Base-by-base conservation (phyloP, 2,888 invertebrate species). In the Xylophagus ater region DNA sequence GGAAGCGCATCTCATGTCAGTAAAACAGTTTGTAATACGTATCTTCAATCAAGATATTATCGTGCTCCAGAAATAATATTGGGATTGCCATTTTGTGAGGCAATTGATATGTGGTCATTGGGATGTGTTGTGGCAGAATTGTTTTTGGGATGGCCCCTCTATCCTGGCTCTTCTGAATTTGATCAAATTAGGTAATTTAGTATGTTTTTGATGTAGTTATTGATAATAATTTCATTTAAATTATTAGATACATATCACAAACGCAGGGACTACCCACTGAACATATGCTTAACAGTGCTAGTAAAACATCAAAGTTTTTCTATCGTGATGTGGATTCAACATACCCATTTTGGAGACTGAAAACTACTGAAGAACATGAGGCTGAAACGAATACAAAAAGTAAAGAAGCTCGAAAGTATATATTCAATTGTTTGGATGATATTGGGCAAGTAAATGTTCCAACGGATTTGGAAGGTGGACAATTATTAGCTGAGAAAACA, bases 21-120 rank as follows among this genome's bases (percentile, higher is more conserved):
- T 67, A 98, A 99, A 70, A 97, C 97, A 10, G 96, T 99, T 34
- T 97, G 97, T 69, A 98, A 98, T 61, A 99, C 98, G 7, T 99
- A 99, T 66, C 74, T 99, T 56, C 98, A 98, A 71, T 97, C 96
- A 55, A 78, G 98, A 60, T 98, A 98, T 65, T 98, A 98, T 68
- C 82, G 96, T 51, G 93, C 94, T 23, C 94, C 94, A 3, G 94
- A 94, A 69, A 94, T 94, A 57, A 94, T 96, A 58, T 73, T 94
- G 56, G 98, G 98, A 15, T 71, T 98, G 53, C 97, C 96, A 45
- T 98, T 98, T 71, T 94, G 94, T 70, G 98, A 99, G 67, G 93
- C 97, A 10, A 98, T 98, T 55, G 98, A 98, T 68, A 99, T 99
- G 97, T 98, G 98, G 98, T 97, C 96, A 5, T 71, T 98, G 50